Conservation (phyloP, 1,140 invertebrate species). For the Drosophila arawakana region DNA sequence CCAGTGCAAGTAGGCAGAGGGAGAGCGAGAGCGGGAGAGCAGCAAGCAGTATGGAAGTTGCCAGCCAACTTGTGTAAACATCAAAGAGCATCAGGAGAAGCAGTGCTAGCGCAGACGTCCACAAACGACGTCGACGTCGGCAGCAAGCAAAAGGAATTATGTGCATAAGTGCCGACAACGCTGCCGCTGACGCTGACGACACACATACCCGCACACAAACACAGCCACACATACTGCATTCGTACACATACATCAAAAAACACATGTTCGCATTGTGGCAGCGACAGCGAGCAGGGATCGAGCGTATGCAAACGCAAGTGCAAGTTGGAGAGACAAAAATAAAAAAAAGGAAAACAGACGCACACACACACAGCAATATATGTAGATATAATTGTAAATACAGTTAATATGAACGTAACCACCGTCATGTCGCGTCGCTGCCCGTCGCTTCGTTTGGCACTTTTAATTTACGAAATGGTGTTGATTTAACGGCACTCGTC, state of each 20-base stretch:
- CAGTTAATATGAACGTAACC: conserved; percentile 71
- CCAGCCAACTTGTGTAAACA: conserved; percentile 75
- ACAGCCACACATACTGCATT: conserved; percentile 12
- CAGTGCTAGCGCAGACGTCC: conserved; percentile 20
- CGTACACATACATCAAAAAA: conserved; percentile 7
- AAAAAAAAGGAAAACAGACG: neutral
- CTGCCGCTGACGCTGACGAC: conserved; percentile 11
- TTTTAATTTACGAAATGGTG: conserved; percentile 84
- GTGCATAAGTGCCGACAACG: conserved; percentile 44
- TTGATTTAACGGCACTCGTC: conserved; percentile 78
- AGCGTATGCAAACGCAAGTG: conserved; percentile 18
- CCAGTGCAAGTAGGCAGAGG: neutral
- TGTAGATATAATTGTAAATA: conserved; percentile 78
- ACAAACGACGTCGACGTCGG: neutral
- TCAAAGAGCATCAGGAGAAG: conserved; percentile 59
- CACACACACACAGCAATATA: conserved; percentile 17
- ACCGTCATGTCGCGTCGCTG: conserved; percentile 18
- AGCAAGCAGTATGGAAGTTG: conserved; percentile 34
- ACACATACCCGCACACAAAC: conserved; percentile 23
- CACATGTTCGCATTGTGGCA: conserved; percentile 32
- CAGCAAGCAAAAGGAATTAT: conserved; percentile 63
- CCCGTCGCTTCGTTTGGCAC: conserved; percentile 66
- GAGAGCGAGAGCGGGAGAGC: conserved; percentile 15
- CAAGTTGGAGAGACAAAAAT: neutral
- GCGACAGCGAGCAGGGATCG: conserved; percentile 12